These are phyloP conservation scores for Psittacula echo DNA, from an alignment of 2,797 vertebrate species.

Conservation along the genomic window DNA sequence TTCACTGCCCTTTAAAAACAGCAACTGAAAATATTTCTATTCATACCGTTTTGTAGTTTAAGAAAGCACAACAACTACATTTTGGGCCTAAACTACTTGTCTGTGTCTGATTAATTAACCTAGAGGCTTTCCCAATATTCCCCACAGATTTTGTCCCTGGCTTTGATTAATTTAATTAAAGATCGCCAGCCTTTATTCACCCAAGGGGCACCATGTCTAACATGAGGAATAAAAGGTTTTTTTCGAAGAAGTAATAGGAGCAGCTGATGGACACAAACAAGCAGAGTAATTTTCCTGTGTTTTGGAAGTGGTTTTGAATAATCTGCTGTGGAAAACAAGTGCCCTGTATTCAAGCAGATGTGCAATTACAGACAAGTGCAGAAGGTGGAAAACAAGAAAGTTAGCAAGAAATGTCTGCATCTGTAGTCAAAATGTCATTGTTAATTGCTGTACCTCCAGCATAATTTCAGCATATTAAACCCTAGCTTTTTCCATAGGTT, in stretches of 20 bases:
- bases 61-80: not conserved
- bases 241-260: slow-evolving; percentile 32
- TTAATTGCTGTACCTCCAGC: not conserved
- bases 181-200: slow-evolving; percentile 43
- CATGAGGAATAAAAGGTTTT: slow-evolving; percentile 33
- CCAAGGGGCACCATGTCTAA: slow-evolving; percentile 51
- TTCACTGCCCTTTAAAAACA: not conserved
- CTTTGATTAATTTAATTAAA: slow-evolving; percentile 77
- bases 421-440: not conserved
- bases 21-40: not conserved
- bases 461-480: not conserved
- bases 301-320: slow-evolving; percentile 6
- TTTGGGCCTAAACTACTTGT: slow-evolving; percentile 49
- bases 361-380: not conserved
- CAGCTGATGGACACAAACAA: not conserved
- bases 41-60: not conserved
- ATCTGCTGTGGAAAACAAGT: not conserved
- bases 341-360: not conserved
- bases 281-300: not conserved
- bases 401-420: not conserved
- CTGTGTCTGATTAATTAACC: slow-evolving; percentile 72
- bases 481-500: not conserved
- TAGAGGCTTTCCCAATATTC: slow-evolving; percentile 61
- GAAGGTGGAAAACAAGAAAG: not conserved
- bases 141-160: slow-evolving; percentile 59